phyloP scores from a whole-genome alignment of 2,113 vertebrate species.

The Limnothrissa miodon region DNA sequence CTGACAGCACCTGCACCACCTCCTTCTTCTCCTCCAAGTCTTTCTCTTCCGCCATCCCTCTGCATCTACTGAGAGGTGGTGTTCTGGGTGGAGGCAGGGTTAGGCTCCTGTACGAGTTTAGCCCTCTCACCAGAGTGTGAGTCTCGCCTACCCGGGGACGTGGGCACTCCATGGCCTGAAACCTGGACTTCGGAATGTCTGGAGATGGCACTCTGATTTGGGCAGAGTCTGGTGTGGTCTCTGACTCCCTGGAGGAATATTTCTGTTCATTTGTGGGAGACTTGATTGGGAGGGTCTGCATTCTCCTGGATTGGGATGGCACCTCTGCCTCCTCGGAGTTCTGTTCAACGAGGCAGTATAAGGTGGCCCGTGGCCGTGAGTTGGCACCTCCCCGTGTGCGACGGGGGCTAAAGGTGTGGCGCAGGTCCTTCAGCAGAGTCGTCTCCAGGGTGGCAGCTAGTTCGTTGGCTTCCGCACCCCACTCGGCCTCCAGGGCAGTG shows the following conservation, averaged over 20 bases:
- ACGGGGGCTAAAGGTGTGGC: not conserved
- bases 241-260: not conserved
- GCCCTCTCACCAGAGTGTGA: not conserved
- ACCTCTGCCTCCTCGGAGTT: not conserved
- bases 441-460: slow-evolving; percentile 4
- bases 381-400: not conserved
- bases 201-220: not conserved
- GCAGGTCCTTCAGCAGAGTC: not conserved
- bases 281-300: not conserved
- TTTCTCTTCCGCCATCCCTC: not conserved
- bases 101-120: not conserved
- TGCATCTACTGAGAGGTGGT: not conserved
- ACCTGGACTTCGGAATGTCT: not conserved
- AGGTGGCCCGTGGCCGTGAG: not conserved
- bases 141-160: slow-evolving; percentile 13
- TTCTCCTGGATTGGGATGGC: not conserved
- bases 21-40: not conserved
- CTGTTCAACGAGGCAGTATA: not conserved
- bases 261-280: not conserved
- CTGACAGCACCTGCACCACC: not conserved
- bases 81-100: slow-evolving; percentile 6
- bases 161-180: not conserved
- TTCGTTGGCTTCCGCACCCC: not conserved
- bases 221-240: not conserved
- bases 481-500: slow-evolving; percentile 14